Percentiles rank a stretch among this genome's conserved stretches.
phyloP scores from a whole-genome alignment of 2,888 invertebrate genomes.

The Diaphora mendica region DNA sequence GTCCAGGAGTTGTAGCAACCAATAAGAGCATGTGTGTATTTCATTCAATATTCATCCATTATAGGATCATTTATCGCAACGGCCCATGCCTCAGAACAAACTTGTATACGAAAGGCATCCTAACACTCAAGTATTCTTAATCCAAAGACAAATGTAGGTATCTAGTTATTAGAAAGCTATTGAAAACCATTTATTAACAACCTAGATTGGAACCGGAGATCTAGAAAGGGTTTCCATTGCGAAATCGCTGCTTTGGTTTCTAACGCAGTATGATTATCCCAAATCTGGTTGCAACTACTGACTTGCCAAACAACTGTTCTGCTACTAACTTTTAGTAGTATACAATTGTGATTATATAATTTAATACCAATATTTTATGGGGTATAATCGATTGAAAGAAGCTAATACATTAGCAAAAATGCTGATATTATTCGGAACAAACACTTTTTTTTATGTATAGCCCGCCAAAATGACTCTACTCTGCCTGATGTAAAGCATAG shows the following conservation, averaged over 20 bases:
- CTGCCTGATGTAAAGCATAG: too few relatives aligned
- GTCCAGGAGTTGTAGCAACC: too few relatives aligned
- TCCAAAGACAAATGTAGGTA: background rate
- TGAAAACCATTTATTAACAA: background rate
- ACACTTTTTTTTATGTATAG: too few relatives aligned
- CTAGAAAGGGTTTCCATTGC: conserved; percentile 14
- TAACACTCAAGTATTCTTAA: background rate
- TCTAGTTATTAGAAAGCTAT: background rate
- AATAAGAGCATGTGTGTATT: background rate
- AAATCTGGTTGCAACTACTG: background rate
- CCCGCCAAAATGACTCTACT: too few relatives aligned
- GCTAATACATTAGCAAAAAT: background rate
- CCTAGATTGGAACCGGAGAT: conserved; percentile 2
- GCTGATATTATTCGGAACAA: background rate
- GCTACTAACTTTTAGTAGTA: background rate
- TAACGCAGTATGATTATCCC: conserved; percentile 12
- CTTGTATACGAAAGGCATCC: background rate
- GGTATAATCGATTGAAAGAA: background rate
- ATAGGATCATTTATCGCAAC: too few relatives aligned
- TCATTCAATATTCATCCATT: too few relatives aligned
- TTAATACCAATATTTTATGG: background rate
- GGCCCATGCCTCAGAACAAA: background rate
- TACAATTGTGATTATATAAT: background rate
- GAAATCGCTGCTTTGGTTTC: conserved; percentile 5
- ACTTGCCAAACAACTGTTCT: background rate